Base-by-base conservation (phyloP, 2,113 vertebrate genomes). In the Cebidichthys violaceus region DNA sequence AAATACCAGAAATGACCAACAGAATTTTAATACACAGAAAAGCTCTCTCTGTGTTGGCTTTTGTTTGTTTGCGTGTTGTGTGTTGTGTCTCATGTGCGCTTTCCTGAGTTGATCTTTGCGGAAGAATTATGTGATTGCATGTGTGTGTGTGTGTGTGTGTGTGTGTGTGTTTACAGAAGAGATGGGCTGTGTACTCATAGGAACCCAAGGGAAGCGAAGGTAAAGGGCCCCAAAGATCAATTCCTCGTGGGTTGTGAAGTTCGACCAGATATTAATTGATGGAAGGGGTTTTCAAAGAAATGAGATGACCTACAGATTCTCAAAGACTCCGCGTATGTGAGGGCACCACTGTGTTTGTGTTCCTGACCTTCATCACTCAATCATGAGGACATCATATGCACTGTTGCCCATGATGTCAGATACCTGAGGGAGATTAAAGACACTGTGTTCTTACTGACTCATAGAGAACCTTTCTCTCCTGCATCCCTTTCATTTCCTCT, bases 1-100 rank as follows among this genome's bases (percentile, higher is more conserved):
- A 95, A 95, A 95, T 95, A 94, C 92, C 93, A 95, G 81, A 89
- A 84, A 81, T 84, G 69, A 83, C 88, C 86, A 88, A 65, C 75
- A 82, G 94, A 95, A 95, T 95, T 85, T 90, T 92, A 94, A 95
- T 90, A 59, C 47, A 70, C 52, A 41, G 22, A 65, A 79, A 69
- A 52, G 9, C 50, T 31, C 31, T 39, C 0, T 22, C 50, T 47
- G 39, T 50, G 33, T 47, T 22, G 62, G n/a, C 39, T 52, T 22
- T 54, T 70, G 18, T 75, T 68, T 43, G 4, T 62, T 4, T 72
- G 1, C 27, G 2, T 68, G 15, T 29, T 68, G 15, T 29, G 8
- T 47, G 17, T 13, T 31, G 41, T 13, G 24, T 55, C 27, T 52
- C 13, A 33, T 0, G 33, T 68, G 66, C 52, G 84, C 39, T 41